Conservation (phyloP, 2,888 invertebrate genomes). For the Himalopsyche kuldschensis region DNA sequence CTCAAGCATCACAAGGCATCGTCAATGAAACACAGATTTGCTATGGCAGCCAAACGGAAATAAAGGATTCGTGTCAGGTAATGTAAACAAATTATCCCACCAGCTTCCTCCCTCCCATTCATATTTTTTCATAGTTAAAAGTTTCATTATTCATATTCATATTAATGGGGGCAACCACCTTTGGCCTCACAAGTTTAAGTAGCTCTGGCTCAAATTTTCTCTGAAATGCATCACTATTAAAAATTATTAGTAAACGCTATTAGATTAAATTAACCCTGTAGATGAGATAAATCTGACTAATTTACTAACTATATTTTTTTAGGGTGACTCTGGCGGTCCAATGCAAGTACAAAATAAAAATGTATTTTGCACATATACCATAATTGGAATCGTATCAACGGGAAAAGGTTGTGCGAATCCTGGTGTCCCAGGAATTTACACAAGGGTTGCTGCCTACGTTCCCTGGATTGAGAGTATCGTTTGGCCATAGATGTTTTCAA, state of each 20-base stretch:
- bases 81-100: neutral
- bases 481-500: constrained; percentile 51
- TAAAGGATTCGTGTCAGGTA: neutral
- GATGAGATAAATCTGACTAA: no score
- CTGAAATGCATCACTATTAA: no score
- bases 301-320: neutral
- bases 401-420: constrained; percentile 52
- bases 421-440: constrained; percentile 61
- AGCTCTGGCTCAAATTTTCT: no score
- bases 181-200: no score
- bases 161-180: no score
- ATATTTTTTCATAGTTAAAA: no score
- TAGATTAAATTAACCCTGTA: no score
- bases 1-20: neutral
- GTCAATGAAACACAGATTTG: neutral
- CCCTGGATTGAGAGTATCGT: constrained; percentile 63
- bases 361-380: constrained; percentile 54
- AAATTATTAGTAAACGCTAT: no score
- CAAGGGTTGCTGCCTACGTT: constrained; percentile 57
- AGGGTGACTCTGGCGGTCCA: neutral
- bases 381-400: constrained; percentile 58
- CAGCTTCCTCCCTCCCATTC: neutral
- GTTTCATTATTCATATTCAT: no score
- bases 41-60: neutral
- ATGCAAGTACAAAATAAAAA: neutral